Evolutionary conservation across 2,888 invertebrate species (phyloP).

Genomic region (Diaprepes abbreviatus): DNA sequence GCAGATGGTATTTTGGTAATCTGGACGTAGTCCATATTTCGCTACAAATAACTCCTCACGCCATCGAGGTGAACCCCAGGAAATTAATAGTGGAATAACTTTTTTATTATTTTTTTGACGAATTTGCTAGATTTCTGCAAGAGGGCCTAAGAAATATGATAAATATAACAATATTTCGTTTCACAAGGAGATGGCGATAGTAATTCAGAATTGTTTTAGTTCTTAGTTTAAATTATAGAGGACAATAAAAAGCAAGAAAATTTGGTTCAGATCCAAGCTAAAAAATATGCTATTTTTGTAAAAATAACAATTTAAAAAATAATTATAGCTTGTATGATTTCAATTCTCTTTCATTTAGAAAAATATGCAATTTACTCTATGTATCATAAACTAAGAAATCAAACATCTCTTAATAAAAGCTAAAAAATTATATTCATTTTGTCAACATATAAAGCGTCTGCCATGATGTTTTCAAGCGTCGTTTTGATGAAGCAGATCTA

Average conservation of each 20-base stretch:
- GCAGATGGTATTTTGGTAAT: no score
- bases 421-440: slow-evolving; percentile 32
- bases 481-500: slow-evolving; percentile 59
- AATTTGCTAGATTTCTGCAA: no score
- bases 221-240: background rate
- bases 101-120: no score
- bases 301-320: slow-evolving; percentile 5
- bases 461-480: slow-evolving; percentile 69
- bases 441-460: slow-evolving; percentile 56
- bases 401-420: background rate
- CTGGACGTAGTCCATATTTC: no score
- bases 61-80: no score
- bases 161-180: no score
- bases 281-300: slow-evolving; percentile 17
- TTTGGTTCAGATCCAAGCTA: slow-evolving; percentile 16
- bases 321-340: background rate
- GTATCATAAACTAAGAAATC: background rate
- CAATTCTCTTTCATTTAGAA: background rate
- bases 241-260: background rate
- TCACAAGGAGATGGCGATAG: no score
- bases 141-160: no score
- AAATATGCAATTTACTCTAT: slow-evolving; percentile 2
- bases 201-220: background rate
- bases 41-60: no score
- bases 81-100: no score